A percentile compares a stretch with the other conserved stretches of the same genome.
phyloP scores from a whole-genome alignment of 2,888 invertebrate species.

The Bellardia pandia region DNA sequence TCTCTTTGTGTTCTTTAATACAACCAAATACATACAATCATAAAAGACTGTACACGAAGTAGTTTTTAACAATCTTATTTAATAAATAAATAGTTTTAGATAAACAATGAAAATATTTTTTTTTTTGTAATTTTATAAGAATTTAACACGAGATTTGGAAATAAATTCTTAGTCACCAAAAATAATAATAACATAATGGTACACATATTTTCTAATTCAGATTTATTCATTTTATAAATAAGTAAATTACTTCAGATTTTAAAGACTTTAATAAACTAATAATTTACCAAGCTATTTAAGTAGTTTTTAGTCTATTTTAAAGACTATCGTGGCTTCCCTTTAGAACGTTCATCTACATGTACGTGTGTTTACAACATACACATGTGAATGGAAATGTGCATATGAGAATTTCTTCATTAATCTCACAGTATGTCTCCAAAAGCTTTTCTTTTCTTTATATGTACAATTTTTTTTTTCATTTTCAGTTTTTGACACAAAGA shows the following conservation, averaged over 20 bases:
- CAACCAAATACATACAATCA: neutral
- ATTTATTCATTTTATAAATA: too few relatives aligned
- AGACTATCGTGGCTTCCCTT: neutral
- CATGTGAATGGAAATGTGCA: slow-evolving; percentile 6
- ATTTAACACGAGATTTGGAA: too few relatives aligned
- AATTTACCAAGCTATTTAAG: too few relatives aligned
- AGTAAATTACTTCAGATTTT: too few relatives aligned
- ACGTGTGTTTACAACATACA: neutral
- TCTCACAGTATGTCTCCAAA: slow-evolving; percentile 48
- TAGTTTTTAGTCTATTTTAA: neutral
- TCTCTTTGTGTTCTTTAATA: slow-evolving; percentile 45
- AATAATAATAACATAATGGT: too few relatives aligned
- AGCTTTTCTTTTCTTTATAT: slow-evolving; percentile 34
- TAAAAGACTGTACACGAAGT: slow-evolving; percentile 26
- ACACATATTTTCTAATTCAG: too few relatives aligned
- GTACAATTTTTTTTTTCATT: slow-evolving; percentile 5
- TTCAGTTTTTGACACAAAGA: slow-evolving; percentile 56
- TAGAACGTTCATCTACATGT: neutral
- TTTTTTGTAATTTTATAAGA: neutral
- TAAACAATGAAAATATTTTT: neutral
- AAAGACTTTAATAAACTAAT: too few relatives aligned
- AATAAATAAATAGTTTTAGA: neutral
- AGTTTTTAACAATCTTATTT: neutral
- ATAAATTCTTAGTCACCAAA: too few relatives aligned
- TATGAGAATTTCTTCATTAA: slow-evolving; percentile 55